Conservation (phyloP, 2,888 invertebrate genomes). For the Nemotelus nigrinus region DNA sequence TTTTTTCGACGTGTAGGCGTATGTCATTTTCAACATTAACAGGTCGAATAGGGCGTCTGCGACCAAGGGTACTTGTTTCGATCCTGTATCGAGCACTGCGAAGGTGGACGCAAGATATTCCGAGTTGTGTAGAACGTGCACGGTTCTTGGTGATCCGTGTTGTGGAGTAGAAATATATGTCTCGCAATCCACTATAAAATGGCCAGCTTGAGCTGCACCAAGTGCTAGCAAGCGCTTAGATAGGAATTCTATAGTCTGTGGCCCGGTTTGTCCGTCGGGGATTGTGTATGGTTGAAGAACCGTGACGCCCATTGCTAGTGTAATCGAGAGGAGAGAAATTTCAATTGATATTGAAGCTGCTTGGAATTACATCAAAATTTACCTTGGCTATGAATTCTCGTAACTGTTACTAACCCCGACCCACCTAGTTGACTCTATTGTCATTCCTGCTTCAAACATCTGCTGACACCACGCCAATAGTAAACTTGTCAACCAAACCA, state of each 20-base stretch:
- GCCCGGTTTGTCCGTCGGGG: slow-evolving; percentile 89
- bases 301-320: slow-evolving; percentile 23
- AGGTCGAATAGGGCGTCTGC: slow-evolving; percentile 92
- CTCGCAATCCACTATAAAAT: slow-evolving; percentile 94
- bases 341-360: neutral
- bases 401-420: too few species aligned
- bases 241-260: slow-evolving; percentile 86
- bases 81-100: slow-evolving; percentile 87
- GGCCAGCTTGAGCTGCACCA: slow-evolving; percentile 88
- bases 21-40: slow-evolving; percentile 87
- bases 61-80: slow-evolving; percentile 85
- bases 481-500: too few species aligned
- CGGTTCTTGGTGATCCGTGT: slow-evolving; percentile 78
- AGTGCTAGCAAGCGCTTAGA: slow-evolving; percentile 85
- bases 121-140: slow-evolving; percentile 94
- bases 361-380: too few species aligned
- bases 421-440: too few species aligned
- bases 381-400: too few species aligned
- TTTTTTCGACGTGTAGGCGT: slow-evolving; percentile 89
- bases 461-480: too few species aligned
- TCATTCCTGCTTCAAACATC: too few species aligned
- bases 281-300: slow-evolving; percentile 75
- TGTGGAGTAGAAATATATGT: slow-evolving; percentile 82
- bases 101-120: slow-evolving; percentile 96
- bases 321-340: neutral